Base-by-base conservation (phyloP, 2,888 invertebrate species). In the Stramonita haemastoma region DNA sequence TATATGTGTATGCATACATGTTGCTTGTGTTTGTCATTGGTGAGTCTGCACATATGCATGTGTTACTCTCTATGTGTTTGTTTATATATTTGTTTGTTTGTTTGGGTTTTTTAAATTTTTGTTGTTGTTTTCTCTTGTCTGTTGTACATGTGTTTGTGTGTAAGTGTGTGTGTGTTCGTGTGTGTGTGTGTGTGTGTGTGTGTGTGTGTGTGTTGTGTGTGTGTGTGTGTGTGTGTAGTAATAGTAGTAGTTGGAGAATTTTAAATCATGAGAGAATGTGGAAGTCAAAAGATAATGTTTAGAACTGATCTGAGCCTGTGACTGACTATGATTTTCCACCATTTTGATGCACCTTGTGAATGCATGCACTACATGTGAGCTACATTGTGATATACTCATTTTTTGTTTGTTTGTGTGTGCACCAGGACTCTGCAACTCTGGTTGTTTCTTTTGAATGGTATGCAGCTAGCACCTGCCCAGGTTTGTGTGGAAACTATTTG, bases 401-500 rank as follows among this genome's bases (percentile, higher is more conserved):
- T 17, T 32, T 46, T 46, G 46, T 46, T 46, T 46, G 8, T 46
- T 2, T 66, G 26, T 22, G 26, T 83, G 46, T 83, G 81, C 81
- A 83, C 81, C 46, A 36, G 81, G 26, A 46, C 36, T 83, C 6
- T 83, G 81, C 81, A 83, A 26, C 66, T 6, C 66, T 66, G 66
- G 66, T 13, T 22, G 36, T 83, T 46, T 79, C 34, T 26, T 83
- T 83, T 83, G 26, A 79, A 34, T 79, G 34, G 32, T 32, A 79
- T 79, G 77, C 77, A 79, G 77, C 77, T 32, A 79, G 77, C 77
- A 79, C 77, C 77, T 79, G 29, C 29, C 29, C 34, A 34, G 32
- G 17, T 79, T 79, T 79, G 17, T 79, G 29, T 79, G 32, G 32
- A 79, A 19, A 79, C 29, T 6, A 5, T 79, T 32, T 79, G 77